Conservation (phyloP, 2,888 invertebrate genomes). For the Caenorhabditis drosophilae region DNA sequence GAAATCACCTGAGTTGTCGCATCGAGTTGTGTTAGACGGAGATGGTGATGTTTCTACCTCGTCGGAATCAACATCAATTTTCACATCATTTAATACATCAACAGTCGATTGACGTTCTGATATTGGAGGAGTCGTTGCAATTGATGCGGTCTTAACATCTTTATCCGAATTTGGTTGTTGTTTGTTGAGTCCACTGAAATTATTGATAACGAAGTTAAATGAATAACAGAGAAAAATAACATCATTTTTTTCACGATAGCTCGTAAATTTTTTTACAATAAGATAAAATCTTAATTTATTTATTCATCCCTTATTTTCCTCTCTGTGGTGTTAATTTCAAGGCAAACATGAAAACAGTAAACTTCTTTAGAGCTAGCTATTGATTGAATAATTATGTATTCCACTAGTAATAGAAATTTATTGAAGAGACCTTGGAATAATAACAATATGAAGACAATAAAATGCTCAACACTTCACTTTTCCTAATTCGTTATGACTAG, state of each 20-base stretch:
- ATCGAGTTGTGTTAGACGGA: conserved; percentile 11
- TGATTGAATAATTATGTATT: too few relatives aligned
- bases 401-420: background rate
- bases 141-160: background rate
- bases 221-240: conserved; percentile 20
- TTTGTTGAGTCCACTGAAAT: background rate
- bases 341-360: background rate
- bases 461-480: background rate
- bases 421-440: background rate
- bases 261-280: background rate
- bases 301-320: background rate
- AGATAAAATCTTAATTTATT: background rate
- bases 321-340: background rate
- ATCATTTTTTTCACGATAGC: conserved; percentile 8
- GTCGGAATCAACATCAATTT: conserved; percentile 27
- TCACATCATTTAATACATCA: conserved; percentile 9
- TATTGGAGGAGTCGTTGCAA: background rate
- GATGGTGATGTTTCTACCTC: conserved; percentile 21
- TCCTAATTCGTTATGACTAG: background rate
- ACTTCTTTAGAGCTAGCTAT: too few relatives aligned
- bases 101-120: background rate
- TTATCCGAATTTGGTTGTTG: background rate
- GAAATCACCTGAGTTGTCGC: conserved; percentile 5
- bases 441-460: background rate
- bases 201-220: too few relatives aligned